Conservation (phyloP, 2,888 invertebrate genomes). For the Conomelus anceps region DNA sequence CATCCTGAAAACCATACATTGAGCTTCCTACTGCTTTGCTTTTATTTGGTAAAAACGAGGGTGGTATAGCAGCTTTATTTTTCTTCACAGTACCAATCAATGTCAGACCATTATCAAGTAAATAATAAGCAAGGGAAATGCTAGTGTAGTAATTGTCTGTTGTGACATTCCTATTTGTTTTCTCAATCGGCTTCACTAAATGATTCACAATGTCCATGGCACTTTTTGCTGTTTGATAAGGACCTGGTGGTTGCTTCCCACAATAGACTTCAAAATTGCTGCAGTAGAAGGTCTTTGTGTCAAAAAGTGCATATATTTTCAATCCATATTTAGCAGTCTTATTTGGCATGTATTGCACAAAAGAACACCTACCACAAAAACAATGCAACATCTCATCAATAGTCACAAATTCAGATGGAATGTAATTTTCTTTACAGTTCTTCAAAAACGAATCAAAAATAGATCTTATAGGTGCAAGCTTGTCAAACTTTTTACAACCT, state of each 20-base stretch:
- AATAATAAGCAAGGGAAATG: conserved; percentile 4
- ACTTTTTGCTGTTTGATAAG: conserved; percentile 19
- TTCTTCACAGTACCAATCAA: conserved; percentile 17
- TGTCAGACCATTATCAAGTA: conserved; percentile 19
- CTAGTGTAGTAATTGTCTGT: conserved; percentile 18
- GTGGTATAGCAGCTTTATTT: conserved; percentile 17
- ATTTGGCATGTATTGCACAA: no score
- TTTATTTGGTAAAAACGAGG: conserved; percentile 15
- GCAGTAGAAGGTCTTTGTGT: conserved; percentile 20
- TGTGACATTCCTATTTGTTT: conserved; percentile 29
- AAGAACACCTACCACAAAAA: conserved; percentile 33
- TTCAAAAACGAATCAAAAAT: conserved; percentile 34
- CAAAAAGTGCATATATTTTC: conserved; percentile 34
- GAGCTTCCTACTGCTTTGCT: no score
- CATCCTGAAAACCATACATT: conserved; percentile 18
- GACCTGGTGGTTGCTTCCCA: conserved; percentile 22
- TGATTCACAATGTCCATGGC: conserved; percentile 26
- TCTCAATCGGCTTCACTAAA: conserved; percentile 24
- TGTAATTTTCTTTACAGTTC: conserved; percentile 34
- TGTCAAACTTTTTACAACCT: conserved; percentile 30
- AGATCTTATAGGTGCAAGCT: conserved; percentile 33
- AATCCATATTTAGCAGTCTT: conserved; percentile 37
- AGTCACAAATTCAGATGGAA: conserved; percentile 28
- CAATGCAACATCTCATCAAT: conserved; percentile 33
- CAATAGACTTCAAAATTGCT: conserved; percentile 22